Conservation (phyloP, 2,797 vertebrate genomes). For the Neosilurus hyrtlii region DNA sequence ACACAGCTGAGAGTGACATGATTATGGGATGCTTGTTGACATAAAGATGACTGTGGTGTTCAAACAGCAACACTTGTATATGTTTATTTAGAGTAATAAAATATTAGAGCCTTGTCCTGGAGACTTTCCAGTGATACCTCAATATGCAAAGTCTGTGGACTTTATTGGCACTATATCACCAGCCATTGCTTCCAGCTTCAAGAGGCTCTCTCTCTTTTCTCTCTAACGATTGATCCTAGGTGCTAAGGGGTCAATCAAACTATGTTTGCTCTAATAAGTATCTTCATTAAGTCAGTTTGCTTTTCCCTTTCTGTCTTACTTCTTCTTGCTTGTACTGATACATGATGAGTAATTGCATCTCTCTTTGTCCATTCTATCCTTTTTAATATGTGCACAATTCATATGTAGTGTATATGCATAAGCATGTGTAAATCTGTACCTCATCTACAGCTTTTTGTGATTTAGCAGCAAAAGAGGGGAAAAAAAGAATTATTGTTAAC, state of each 20-base stretch:
- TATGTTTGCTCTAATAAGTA: constrained; percentile 21
- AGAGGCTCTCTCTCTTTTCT: neutral
- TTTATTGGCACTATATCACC: constrained; percentile 12
- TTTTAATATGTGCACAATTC: neutral
- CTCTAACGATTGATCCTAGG: constrained; percentile 38
- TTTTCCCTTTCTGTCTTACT: neutral
- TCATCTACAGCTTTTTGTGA: constrained; percentile 66
- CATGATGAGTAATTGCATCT: constrained; percentile 67
- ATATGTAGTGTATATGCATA: constrained; percentile 64
- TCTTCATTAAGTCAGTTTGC: constrained; percentile 9
- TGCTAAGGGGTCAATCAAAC: constrained; percentile 36
- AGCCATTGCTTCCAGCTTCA: constrained; percentile 6
- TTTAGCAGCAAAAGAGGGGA: constrained; percentile 65
- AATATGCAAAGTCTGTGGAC: neutral
- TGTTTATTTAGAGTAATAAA: constrained; percentile 11
- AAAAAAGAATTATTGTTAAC: constrained; percentile 75
- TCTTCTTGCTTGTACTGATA: constrained; percentile 68
- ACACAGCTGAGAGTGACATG: neutral
- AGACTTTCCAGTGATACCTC: neutral
- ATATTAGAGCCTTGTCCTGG: neutral
- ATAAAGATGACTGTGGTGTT: neutral
- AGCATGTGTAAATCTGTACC: constrained; percentile 73
- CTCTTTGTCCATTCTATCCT: constrained; percentile 64
- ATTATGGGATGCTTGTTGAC: constrained; percentile 12
- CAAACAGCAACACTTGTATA: neutral